Evolutionary conservation across 2,113 vertebrate species (phyloP).

Genomic region (Colinus virginianus): DNA sequence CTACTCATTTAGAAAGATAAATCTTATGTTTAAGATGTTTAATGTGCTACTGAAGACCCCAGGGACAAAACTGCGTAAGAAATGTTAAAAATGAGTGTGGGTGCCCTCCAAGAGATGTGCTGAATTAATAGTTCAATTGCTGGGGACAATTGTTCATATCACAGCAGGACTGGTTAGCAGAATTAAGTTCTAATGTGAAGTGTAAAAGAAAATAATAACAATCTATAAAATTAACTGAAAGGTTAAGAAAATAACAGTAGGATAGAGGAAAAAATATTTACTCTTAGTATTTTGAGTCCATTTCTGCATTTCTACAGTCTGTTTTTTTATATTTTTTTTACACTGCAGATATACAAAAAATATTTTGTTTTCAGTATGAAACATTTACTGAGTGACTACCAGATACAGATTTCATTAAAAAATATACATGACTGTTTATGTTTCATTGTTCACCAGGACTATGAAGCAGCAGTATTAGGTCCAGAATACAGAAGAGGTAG

Average conservation of each 20-base stretch:
- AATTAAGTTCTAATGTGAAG: neutral
- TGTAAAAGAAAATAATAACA: neutral
- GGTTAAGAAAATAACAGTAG: neutral
- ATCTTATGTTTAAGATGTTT: neutral
- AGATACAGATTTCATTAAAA: neutral
- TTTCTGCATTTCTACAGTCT: neutral
- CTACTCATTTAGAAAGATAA: neutral
- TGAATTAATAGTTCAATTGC: neutral
- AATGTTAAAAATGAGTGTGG: neutral
- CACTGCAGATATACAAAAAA: rapidly evolving
- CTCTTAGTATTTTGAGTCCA: neutral
- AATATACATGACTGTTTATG: neutral
- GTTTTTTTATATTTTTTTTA: neutral
- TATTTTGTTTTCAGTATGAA: neutral
- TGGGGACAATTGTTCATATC: neutral
- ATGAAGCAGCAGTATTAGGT: neutral
- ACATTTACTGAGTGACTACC: neutral
- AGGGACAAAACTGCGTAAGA: neutral
- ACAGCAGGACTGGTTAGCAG: neutral
- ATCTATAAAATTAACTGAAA: neutral
- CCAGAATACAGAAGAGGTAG: neutral
- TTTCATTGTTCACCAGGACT: neutral
- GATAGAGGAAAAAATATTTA: neutral
- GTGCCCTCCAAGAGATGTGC: neutral
- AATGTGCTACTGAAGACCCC: neutral